phyloP scores from a whole-genome alignment of 2,113 vertebrate species.

The Semnornis frantzii region DNA sequence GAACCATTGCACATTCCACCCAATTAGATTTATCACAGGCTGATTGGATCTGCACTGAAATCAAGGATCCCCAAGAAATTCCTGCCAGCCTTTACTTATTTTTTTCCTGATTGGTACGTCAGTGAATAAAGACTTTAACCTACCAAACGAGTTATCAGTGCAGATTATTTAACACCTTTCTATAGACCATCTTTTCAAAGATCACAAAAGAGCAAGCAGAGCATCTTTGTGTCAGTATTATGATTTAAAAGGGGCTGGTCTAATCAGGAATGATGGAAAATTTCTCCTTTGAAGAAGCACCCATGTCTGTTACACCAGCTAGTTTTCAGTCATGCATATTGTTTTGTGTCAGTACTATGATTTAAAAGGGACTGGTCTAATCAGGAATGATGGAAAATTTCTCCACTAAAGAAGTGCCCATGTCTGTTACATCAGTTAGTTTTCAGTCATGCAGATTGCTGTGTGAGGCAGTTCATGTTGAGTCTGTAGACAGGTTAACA shows the following conservation, averaged over 20 bases:
- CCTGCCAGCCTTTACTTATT: background rate
- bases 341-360: background rate
- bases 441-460: background rate
- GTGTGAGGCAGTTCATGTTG: background rate
- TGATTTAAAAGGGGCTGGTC: background rate
- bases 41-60: background rate
- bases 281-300: background rate
- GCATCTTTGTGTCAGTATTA: background rate
- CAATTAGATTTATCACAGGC: background rate
- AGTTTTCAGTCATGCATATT: background rate
- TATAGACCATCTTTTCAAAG: background rate
- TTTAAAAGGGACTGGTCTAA: background rate
- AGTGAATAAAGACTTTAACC: background rate
- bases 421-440: background rate
- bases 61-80: background rate
- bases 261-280: background rate
- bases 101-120: background rate
- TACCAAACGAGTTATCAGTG: fast-evolving
- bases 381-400: background rate
- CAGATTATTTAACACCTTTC: background rate
- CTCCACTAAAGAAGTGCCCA: background rate
- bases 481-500: background rate
- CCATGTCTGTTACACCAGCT: background rate
- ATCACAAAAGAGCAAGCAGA: background rate
- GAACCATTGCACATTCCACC: background rate